A percentile compares a stretch with the other conserved stretches of the same genome.
Conservation (phyloP, 1,140 invertebrate genomes). For the Dreissena rostriformis region DNA sequence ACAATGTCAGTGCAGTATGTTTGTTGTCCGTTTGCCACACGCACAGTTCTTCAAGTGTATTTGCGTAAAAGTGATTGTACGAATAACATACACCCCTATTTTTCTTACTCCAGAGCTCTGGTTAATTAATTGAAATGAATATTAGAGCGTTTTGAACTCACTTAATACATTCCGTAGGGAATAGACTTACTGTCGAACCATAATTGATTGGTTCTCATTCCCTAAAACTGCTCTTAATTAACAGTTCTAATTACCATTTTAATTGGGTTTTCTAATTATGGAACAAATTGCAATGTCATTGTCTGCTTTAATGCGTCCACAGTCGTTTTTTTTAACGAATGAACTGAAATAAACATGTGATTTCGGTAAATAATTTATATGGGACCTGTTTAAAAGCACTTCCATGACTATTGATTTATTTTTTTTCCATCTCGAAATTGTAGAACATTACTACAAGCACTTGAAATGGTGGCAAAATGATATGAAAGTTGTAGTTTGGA, state of each 20-base stretch:
- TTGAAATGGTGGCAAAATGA: no score
- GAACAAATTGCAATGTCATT: not conserved
- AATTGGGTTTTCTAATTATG: conserved; percentile 14
- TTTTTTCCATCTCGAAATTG: no score
- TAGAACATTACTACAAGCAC: no score
- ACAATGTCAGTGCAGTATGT: not conserved
- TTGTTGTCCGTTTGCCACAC: conserved; percentile 10
- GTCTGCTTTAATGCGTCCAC: no score
- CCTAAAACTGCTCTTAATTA: conserved; percentile 29
- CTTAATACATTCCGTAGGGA: conserved; percentile 1
- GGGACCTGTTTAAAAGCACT: not conserved
- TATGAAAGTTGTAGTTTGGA: no score
- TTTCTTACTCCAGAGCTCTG: not conserved
- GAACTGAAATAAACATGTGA: conserved; percentile 35
- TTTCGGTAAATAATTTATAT: conserved; percentile 31
- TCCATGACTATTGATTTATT: no score
- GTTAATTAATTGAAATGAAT: conserved; percentile 55
- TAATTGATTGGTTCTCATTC: conserved; percentile 38
- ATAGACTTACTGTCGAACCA: not conserved
- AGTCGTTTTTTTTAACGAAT: no score
- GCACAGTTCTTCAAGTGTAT: conserved; percentile 36
- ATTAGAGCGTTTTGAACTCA: conserved; percentile 1
- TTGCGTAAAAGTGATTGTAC: conserved; percentile 44
- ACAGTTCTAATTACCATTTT: conserved; percentile 21
- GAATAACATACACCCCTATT: not conserved